These are phyloP conservation scores for Heterodera carotae DNA, from an alignment of 1,140 invertebrate species.

Conservation along the genomic window DNA sequence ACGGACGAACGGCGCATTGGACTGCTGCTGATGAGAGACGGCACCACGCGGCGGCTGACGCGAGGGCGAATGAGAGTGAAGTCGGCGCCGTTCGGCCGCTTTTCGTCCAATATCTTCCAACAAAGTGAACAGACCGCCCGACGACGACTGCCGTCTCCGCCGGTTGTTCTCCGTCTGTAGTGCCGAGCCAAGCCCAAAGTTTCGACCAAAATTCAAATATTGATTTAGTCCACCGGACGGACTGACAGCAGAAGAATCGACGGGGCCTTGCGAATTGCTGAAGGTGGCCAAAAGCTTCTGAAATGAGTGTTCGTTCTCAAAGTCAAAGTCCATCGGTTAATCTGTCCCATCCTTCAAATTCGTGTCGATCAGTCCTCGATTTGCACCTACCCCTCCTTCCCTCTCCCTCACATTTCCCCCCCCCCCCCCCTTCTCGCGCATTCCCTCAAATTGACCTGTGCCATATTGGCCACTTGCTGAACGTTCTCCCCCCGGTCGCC, in stretches of 20 bases:
- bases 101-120: constrained; percentile 17
- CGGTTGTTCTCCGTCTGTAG: constrained; percentile 8
- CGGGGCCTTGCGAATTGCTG: constrained; percentile 11
- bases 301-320: background rate
- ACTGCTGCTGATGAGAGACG: background rate
- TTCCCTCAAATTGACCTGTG: too few species aligned
- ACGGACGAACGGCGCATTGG: constrained; percentile 31
- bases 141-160: constrained; percentile 11
- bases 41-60: constrained; percentile 1
- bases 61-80: constrained; percentile 18
- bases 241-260: background rate
- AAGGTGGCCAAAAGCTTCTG: constrained; percentile 19
- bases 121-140: constrained; percentile 14
- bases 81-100: constrained; percentile 14
- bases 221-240: constrained; percentile 2
- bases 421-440: too few species aligned
- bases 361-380: too few species aligned
- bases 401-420: too few species aligned
- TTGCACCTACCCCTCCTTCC: too few species aligned
- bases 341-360: too few species aligned
- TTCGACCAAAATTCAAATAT: constrained; percentile 27
- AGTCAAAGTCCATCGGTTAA: background rate
- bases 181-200: constrained; percentile 27
- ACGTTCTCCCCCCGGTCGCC: background rate
- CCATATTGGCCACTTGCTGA: constrained; percentile 25